Conservation (phyloP, 2,113 vertebrate genomes). For the Halcyon senegalensis region DNA sequence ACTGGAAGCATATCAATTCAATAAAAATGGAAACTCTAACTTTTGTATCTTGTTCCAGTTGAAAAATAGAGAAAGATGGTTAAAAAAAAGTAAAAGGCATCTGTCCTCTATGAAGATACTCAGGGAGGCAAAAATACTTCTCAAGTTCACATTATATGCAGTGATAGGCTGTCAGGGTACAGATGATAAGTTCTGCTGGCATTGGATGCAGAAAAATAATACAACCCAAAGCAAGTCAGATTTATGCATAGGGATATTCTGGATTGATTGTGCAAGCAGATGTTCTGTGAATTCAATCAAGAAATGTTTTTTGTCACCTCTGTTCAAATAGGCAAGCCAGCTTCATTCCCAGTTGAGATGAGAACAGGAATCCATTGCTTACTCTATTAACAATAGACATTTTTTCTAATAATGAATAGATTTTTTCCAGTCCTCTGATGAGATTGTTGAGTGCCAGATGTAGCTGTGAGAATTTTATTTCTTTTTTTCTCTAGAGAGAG, state of each 20-base stretch:
- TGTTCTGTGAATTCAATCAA: constrained; percentile 43
- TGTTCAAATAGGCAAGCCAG: constrained; percentile 27
- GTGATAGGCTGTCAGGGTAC: not conserved
- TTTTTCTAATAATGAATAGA: constrained; percentile 45
- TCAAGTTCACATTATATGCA: not conserved
- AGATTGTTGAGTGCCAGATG: constrained; percentile 10
- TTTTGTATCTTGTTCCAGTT: not conserved
- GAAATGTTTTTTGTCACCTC: constrained; percentile 22
- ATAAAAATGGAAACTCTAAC: not conserved
- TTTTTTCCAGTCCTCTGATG: constrained; percentile 21
- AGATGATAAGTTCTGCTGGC: not conserved
- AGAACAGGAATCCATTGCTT: constrained; percentile 34
- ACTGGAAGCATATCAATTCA: not conserved
- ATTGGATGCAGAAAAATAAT: not conserved
- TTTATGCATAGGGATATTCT: constrained; percentile 12
- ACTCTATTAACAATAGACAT: constrained; percentile 16
- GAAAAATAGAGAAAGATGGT: not conserved
- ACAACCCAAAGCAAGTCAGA: not conserved
- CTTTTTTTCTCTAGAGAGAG: not conserved
- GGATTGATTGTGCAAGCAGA: constrained; percentile 50
- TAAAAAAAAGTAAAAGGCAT: not conserved
- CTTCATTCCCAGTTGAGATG: constrained; percentile 26
- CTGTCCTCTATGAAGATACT: not conserved
- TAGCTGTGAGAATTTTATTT: not conserved
- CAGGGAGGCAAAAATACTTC: not conserved